These are phyloP conservation scores for Columba livia DNA, from an alignment of 2,113 vertebrate species.

Conservation along the genomic window DNA sequence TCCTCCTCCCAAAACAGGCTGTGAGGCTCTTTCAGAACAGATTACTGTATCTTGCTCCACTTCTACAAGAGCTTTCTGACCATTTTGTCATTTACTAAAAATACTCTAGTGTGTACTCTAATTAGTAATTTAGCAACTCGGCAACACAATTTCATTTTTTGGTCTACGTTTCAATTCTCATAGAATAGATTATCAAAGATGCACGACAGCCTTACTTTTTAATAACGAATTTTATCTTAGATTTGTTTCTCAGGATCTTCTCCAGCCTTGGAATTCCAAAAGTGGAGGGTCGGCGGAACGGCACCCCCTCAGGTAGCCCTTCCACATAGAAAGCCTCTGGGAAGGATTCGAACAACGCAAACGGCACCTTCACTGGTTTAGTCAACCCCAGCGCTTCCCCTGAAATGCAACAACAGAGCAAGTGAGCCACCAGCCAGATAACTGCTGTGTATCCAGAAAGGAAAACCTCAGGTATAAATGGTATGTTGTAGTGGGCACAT, in stretches of 20 bases:
- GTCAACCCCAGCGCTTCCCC: slow-evolving; percentile 77
- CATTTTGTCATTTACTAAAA: background rate
- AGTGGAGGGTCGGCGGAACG: slow-evolving; percentile 79
- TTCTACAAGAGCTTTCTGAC: background rate
- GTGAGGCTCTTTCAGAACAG: background rate
- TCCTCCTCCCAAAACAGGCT: background rate
- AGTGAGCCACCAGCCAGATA: background rate
- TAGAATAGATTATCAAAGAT: background rate
- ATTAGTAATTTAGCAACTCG: background rate
- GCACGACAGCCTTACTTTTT: slow-evolving; percentile 72
- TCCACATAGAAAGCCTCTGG: slow-evolving; percentile 78
- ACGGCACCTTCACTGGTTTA: slow-evolving; percentile 78
- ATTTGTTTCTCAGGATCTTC: slow-evolving; percentile 81
- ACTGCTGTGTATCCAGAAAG: background rate
- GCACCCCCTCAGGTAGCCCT: slow-evolving; percentile 80
- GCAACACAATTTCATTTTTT: background rate
- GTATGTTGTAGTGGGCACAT: background rate
- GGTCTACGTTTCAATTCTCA: background rate
- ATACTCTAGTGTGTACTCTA: background rate
- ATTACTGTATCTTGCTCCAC: background rate
- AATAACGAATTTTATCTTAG: slow-evolving; percentile 82
- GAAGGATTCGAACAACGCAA: slow-evolving; percentile 77
- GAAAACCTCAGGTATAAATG: background rate
- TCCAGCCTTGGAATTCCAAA: slow-evolving; percentile 84
- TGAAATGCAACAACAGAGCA: slow-evolving; percentile 45